Conservation (phyloP, 1,140 invertebrate species). For the Schmidtea mediterranea region DNA sequence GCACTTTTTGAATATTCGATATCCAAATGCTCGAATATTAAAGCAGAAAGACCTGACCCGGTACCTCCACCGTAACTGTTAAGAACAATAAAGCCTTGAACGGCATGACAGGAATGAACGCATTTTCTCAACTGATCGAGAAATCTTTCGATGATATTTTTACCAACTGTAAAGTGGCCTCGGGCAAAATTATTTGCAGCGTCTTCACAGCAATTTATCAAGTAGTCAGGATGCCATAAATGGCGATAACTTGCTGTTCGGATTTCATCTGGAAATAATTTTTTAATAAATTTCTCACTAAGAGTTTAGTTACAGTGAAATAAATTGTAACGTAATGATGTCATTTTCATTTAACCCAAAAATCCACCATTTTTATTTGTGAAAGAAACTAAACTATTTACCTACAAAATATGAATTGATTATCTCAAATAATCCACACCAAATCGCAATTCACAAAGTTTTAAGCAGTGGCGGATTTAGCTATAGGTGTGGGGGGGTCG, state of each 20-base stretch:
- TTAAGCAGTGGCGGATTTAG: no score
- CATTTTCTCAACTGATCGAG: constrained; percentile 33
- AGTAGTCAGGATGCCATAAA: constrained; percentile 32
- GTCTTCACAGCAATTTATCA: constrained; percentile 21
- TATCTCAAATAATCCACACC: no score
- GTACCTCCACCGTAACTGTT: constrained; percentile 36
- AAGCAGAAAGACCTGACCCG: constrained; percentile 55
- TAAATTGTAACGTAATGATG: no score
- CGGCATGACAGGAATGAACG: constrained; percentile 46
- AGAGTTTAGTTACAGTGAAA: no score
- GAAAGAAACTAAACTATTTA: no score
- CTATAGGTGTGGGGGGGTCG: no score
- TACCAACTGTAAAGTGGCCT: constrained; percentile 14
- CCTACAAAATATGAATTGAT: no score
- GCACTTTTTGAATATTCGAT: constrained; percentile 65
- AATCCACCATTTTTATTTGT: no score
- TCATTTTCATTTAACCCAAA: no score
- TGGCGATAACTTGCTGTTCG: constrained; percentile 33
- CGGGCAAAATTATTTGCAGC: constrained; percentile 16
- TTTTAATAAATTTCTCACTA: no score
- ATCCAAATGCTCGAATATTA: constrained; percentile 58
- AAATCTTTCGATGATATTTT: constrained; percentile 20
- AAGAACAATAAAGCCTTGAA: constrained; percentile 38
- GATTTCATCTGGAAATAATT: constrained; percentile 34
- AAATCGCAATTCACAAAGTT: no score